phyloP scores from a whole-genome alignment of 2,113 vertebrate species.

The Atractosteus spatula region DNA sequence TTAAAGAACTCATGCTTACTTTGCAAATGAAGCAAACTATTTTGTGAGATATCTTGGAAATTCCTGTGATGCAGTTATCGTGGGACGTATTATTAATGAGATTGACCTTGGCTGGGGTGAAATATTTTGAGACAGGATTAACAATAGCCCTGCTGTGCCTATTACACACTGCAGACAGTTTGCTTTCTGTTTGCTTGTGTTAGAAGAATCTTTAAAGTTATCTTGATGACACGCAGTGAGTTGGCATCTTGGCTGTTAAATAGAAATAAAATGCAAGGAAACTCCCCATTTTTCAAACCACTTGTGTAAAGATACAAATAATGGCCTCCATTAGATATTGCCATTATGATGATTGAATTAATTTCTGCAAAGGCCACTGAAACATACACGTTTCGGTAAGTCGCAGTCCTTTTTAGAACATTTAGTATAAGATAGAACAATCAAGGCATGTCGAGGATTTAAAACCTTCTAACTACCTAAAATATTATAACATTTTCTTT shows the following conservation, averaged over 20 bases:
- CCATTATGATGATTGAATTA: not conserved
- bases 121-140: conserved; percentile 37
- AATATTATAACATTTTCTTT: too few species aligned
- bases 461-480: too few species aligned
- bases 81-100: conserved; percentile 48
- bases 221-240: conserved; percentile 25
- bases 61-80: conserved; percentile 39
- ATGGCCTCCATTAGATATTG: not conserved
- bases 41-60: conserved; percentile 20
- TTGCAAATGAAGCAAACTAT: conserved; percentile 26
- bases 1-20: conserved; percentile 36
- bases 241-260: conserved; percentile 26
- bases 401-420: too few species aligned
- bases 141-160: conserved; percentile 21
- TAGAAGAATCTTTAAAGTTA: conserved; percentile 36
- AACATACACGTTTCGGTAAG: too few species aligned
- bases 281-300: not conserved
- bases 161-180: conserved; percentile 25
- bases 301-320: too few species aligned
- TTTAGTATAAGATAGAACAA: too few species aligned
- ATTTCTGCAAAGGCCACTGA: too few species aligned
- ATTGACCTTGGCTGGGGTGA: conserved; percentile 43
- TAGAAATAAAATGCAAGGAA: conserved; percentile 16
- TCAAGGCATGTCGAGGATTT: too few species aligned
- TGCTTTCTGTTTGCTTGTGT: conserved; percentile 16